Base-by-base conservation (phyloP, 2,888 invertebrate species). In the Blera fallax region DNA sequence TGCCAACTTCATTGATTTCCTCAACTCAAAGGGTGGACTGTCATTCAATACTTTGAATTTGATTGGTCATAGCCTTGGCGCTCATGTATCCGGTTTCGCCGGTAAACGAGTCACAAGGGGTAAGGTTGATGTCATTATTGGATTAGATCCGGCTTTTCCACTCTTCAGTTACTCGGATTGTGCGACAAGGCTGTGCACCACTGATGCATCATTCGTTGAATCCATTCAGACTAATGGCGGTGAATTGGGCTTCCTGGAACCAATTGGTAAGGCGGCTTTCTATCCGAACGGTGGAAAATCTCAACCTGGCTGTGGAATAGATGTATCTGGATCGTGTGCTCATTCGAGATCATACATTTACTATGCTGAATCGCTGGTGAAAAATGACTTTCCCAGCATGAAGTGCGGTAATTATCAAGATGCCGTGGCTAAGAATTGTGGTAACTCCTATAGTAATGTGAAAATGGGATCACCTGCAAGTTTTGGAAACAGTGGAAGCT, bases 41-140 rank as follows among this genome's bases (percentile, higher is more conserved):
- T n/a, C 90, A 90, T 52, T 93, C 93, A 43, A 93, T 92, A 5
- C 90, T 91, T 88, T 94, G 92, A 89, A 93, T 93, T 65, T 91
- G 10, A 94, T 94, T 77, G 94, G 94, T 0, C 94, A 94, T 87
- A 94, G 94, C 81, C 91, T 94, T 72, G 94, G 94, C 0, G 94
- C 94, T 2, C 94, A 94, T 87, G 93, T 94, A 2, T 93, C 94
- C 16, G 94, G 94, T 0, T 94, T 93, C 77, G 93, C 94, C 11
- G 94, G 94, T 3, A 94, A 94, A 87, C 93, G 93, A 87, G 92
- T 94, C 0, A 92, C 92, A 73, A 89, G 93, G 88, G 94, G 94
- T 24, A 93, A 93, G 52, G 92, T 94, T 67, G 93, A 94, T 88
- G 93, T 94, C 16, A 94, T 94, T 64, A 93, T 94, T 87, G 94